These are phyloP conservation scores for Valencia hispanica DNA, from an alignment of 2,797 vertebrate species.

Conservation along the genomic window DNA sequence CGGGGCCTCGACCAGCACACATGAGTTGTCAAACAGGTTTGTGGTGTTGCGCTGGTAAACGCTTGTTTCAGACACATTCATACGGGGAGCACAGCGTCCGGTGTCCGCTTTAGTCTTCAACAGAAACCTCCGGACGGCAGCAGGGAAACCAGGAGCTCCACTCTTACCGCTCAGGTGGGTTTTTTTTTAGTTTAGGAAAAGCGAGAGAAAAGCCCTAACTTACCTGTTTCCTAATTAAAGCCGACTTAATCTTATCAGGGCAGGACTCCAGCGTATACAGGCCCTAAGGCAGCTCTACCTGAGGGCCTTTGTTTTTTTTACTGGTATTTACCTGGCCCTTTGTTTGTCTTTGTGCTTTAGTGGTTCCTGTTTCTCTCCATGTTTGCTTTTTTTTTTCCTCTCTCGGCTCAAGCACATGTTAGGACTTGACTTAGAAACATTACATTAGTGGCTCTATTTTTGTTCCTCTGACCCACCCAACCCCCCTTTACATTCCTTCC, in stretches of 20 bases:
- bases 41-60: conserved; percentile 50
- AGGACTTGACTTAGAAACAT: conserved; percentile 45
- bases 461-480: conserved; percentile 37
- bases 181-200: neutral
- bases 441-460: conserved; percentile 45
- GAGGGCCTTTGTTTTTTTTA: conserved; percentile 1
- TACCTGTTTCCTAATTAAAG: conserved; percentile 12
- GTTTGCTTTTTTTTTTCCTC: conserved; percentile 11
- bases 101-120: neutral
- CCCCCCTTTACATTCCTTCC: conserved; percentile 41
- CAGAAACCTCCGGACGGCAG: too few relatives aligned
- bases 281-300: conserved; percentile 32
- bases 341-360: conserved; percentile 1
- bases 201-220: neutral
- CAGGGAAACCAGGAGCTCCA: conserved; percentile 1
- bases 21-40: conserved; percentile 78
- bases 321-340: conserved; percentile 40
- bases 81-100: conserved; percentile 7
- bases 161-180: conserved; percentile 51
- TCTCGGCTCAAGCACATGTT: conserved; percentile 35
- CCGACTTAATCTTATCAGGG: conserved; percentile 37
- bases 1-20: conserved; percentile 44
- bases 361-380: conserved; percentile 25
- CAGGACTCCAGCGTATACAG: conserved; percentile 22
- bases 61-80: conserved; percentile 24